phyloP scores from a whole-genome alignment of 2,888 invertebrate genomes.

The Norana najaformis region DNA sequence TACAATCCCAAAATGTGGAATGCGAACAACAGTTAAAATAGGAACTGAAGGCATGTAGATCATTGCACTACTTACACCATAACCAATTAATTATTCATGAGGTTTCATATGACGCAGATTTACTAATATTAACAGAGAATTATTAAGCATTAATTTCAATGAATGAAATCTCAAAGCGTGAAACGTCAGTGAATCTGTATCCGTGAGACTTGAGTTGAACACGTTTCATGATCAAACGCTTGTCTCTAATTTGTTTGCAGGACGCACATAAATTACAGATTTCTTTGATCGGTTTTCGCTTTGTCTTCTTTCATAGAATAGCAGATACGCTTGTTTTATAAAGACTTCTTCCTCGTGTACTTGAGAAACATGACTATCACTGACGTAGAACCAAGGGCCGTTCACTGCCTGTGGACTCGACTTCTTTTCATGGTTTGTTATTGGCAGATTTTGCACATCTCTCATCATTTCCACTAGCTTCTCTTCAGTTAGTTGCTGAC shows the following conservation, averaged over 20 bases:
- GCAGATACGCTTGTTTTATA: constrained; percentile 85
- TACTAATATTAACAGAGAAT: background rate
- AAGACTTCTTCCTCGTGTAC: constrained; percentile 76
- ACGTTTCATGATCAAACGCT: background rate
- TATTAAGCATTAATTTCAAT: too few relatives aligned
- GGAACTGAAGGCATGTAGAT: background rate
- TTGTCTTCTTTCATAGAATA: constrained; percentile 85
- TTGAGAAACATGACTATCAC: constrained; percentile 84
- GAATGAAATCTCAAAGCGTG: background rate
- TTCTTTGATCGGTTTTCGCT: background rate
- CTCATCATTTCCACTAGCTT: background rate
- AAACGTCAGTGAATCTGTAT: too few relatives aligned
- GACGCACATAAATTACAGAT: background rate
- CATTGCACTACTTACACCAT: background rate
- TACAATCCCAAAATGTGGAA: background rate
- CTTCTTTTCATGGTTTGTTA: background rate
- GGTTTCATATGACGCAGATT: background rate
- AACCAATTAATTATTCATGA: background rate
- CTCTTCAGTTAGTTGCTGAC: background rate
- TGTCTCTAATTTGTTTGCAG: background rate
- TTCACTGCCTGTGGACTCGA: constrained; percentile 49
- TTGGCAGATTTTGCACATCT: background rate
- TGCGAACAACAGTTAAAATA: background rate
- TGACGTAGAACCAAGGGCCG: constrained; percentile 90
- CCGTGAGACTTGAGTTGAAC: background rate